Base-by-base conservation (phyloP, 2,113 vertebrate genomes). In the Cavia aperea region DNA sequence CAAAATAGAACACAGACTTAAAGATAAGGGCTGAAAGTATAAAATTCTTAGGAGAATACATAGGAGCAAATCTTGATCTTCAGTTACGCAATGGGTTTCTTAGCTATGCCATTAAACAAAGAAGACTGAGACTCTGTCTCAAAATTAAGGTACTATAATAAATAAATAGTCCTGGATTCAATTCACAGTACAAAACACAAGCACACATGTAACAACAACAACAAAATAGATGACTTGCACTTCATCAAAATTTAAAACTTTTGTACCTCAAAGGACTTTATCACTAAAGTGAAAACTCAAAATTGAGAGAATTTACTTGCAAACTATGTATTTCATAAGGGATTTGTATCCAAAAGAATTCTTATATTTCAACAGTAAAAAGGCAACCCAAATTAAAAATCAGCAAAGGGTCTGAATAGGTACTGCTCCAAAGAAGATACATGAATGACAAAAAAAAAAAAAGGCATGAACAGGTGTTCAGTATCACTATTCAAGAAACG, bases 381-480 rank as follows among this genome's bases (percentile, higher is more conserved):
- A 95, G 24, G 73, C 24, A 89, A 83, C 12, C 24, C 63, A 85
- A 87, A 60, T 90, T 77, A 51, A 86, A 79, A 68, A 63, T 56
- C 18, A 39, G 78, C 62, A 91, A 93, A 88, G 49, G 26, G 70
- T 88, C 70, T 72, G 29, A 93, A 89, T 2, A 84, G 63, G 12
- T 65, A 79, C 88, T 88, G 91, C 33, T 75, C 79, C 63, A 78
- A 85, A 95, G 65, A 92, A 89, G 70, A 88, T 62, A 87, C 19
- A 39, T 19, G 39, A 72, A 23, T 23, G 21, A 58, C 33, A 13
- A 46, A 29, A 72, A 24, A 43, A 73, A 39, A 23, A 43, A 73
- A 73, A 73, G 26, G 1, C 73, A 77, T 13, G 6, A 77, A 49
- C 14, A 49, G 73, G 49, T 49, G 43, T 46, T 77, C 43, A 77